A percentile compares a stretch with the other conserved stretches of the same genome.
phyloP scores from a whole-genome alignment of 2,888 invertebrate genomes.

The Rutpela maculata region DNA sequence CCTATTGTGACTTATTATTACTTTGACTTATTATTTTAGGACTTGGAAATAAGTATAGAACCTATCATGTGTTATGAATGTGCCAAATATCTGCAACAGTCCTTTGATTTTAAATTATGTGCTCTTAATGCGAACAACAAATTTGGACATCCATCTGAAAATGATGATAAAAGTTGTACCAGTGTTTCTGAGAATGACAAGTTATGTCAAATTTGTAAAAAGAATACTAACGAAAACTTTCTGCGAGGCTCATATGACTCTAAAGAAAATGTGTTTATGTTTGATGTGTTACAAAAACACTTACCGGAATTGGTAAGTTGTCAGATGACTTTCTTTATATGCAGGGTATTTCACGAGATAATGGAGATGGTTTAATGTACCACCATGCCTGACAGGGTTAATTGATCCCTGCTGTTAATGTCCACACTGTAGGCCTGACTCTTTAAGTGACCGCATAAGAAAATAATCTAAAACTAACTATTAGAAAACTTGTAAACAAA shows the following conservation, averaged over 20 bases:
- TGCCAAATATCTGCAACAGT: background rate
- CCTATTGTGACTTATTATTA: too few species aligned
- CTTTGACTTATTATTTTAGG: background rate
- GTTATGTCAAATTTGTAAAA: background rate
- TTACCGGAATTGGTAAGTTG: background rate
- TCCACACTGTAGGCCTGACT: too few species aligned
- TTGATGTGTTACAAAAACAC: background rate
- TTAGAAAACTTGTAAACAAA: too few species aligned
- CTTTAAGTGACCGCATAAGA: too few species aligned
- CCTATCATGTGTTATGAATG: background rate
- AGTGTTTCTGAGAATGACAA: background rate
- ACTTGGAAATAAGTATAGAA: conserved; percentile 1
- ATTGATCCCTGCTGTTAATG: too few species aligned
- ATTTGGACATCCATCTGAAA: background rate
- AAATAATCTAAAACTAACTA: too few species aligned
- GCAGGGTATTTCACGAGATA: too few species aligned
- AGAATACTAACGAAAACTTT: background rate
- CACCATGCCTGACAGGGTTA: too few species aligned
- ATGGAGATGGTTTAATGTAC: too few species aligned
- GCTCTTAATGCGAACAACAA: background rate
- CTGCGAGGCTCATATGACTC: background rate
- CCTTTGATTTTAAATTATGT: background rate
- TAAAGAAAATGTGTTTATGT: background rate
- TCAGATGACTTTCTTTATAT: too few species aligned
- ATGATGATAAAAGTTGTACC: background rate